Conservation (phyloP, 1,140 invertebrate genomes). For the Mya arenaria region DNA sequence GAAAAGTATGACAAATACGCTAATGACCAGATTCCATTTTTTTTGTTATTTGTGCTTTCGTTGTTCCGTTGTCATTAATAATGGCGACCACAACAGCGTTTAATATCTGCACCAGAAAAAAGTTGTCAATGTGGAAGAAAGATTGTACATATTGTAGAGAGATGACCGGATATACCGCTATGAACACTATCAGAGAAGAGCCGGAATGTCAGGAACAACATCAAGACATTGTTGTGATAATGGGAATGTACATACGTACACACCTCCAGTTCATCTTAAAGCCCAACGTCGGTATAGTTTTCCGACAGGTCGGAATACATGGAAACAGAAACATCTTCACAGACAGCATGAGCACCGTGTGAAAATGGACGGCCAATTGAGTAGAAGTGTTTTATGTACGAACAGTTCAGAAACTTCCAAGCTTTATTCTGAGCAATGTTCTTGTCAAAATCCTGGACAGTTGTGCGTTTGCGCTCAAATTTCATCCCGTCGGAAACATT, state of each 20-base stretch:
- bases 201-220: not conserved
- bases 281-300: not conserved
- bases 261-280: not conserved
- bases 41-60: not conserved
- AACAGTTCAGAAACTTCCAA: not conserved
- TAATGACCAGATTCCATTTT: not conserved
- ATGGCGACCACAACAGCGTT: constrained; percentile 4
- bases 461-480: not conserved
- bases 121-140: not conserved
- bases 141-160: not conserved
- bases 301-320: too few species aligned
- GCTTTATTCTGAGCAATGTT: not conserved
- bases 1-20: constrained; percentile 10
- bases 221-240: not conserved
- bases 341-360: too few species aligned
- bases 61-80: not conserved
- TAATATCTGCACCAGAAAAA: constrained; percentile 31
- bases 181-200: not conserved
- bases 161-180: not conserved
- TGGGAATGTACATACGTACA: not conserved
- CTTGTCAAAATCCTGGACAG: not conserved
- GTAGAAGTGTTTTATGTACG: too few species aligned
- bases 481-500: not conserved
- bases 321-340: too few species aligned
- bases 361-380: too few species aligned